phyloP scores from a whole-genome alignment of 2,888 invertebrate species.

The Eupithecia insigniata region DNA sequence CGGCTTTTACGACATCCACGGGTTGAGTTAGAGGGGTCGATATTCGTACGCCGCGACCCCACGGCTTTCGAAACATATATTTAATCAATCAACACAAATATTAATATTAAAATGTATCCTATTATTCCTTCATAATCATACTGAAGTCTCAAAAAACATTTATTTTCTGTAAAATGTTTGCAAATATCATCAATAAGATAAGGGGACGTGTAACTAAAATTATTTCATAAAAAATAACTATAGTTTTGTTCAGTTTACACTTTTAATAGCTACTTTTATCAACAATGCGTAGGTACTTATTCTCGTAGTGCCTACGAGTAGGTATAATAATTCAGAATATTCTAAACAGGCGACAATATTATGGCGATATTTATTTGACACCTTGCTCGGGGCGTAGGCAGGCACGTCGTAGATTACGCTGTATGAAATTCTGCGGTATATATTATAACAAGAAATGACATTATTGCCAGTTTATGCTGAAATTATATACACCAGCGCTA shows the following conservation, averaged over 20 bases:
- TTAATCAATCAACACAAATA: no score
- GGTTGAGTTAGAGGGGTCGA: no score
- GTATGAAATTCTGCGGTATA: slow-evolving; percentile 66
- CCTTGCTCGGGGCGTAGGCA: slow-evolving; percentile 54
- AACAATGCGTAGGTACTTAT: slow-evolving; percentile 1
- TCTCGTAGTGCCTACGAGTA: not conserved
- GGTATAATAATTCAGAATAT: slow-evolving; percentile 34
- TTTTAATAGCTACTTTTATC: not conserved
- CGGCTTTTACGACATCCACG: no score
- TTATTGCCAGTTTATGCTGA: slow-evolving; percentile 54
- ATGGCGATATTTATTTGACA: slow-evolving; percentile 62
- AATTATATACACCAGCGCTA: slow-evolving; percentile 36
- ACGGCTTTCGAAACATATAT: no score
- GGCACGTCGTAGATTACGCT: slow-evolving; percentile 59
- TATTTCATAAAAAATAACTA: no score
- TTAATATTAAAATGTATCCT: no score
- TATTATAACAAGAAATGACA: slow-evolving; percentile 61
- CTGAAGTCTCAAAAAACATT: not conserved
- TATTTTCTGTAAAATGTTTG: no score
- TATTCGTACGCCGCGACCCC: no score
- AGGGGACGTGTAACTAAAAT: no score
- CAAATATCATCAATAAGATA: not conserved
- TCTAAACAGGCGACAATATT: slow-evolving; percentile 40
- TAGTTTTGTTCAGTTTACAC: not conserved
- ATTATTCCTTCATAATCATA: not conserved